Evolutionary conservation across 1,140 invertebrate genomes (phyloP), one percentile per base, ranked within the genome.

Genomic region (Chelonus insularis): DNA sequence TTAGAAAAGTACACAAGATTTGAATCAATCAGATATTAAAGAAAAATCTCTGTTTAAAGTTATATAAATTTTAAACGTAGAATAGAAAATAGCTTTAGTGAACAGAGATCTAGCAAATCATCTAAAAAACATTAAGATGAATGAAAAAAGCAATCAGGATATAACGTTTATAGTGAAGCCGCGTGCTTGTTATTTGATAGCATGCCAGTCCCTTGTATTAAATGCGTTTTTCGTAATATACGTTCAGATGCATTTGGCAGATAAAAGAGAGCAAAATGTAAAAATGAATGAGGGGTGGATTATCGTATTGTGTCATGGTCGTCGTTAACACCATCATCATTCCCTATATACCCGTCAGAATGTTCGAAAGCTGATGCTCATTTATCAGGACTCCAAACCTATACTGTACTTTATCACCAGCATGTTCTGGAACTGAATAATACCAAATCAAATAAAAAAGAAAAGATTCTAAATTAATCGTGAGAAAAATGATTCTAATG

Each of bases 301-400:
- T 65, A 66, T 66, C 29, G 60, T 47, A 66, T 66, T 66, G 64
- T 66, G 43, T 63, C 55, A 61, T 18, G 43, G 32, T 14, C 20
- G 23, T 25, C 14, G 16, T 32, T 12, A 18, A 51, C 48, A 16
- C 25, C 25, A 12, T 11, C 9, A n/a, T n/a, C 20, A 7, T 11
- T n/a, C 20, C 23, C 3, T 20, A 18, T 20, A 3, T 12, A 20
- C 6, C 16, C 43, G 9, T 37, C 18, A n/a, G 58, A 25, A 62
- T 36, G 59, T 41, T 37, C 20, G 57, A 50, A 62, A 62, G 62
- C 66, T 68, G 70, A 78, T 76, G 76, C 73, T 76, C 76, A 76
- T 78, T 78, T 78, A 76, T 78, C 76, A 78, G 76, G 74, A 78
- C 76, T 78, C 76, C 74, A 78, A 71, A 73, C 71, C 70, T 51